These are phyloP conservation scores for Callyntrura guangdongensis DNA, from an alignment of 2,888 invertebrate genomes.

Conservation along the genomic window DNA sequence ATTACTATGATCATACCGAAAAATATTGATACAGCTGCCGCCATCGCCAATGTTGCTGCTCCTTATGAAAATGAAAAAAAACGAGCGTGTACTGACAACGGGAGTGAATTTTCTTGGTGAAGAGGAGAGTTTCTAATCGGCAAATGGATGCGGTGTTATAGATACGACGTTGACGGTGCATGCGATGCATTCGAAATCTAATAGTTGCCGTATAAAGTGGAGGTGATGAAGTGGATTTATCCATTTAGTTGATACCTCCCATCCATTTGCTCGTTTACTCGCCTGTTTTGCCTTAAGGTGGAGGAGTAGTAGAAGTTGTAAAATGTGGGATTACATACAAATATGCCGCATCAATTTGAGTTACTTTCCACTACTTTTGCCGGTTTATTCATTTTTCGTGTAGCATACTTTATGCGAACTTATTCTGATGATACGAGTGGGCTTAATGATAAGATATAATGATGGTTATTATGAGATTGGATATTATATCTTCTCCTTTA, in stretches of 20 bases:
- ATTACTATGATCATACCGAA: constrained; percentile 37
- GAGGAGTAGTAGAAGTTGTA: constrained; percentile 18
- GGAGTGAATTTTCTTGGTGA: neutral
- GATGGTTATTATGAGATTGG: too few species aligned
- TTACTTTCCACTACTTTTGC: neutral
- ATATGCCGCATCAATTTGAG: too few species aligned
- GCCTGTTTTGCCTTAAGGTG: constrained; percentile 32
- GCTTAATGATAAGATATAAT: too few species aligned
- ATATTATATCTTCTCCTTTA: too few species aligned
- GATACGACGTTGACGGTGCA: neutral
- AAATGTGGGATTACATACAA: neutral
- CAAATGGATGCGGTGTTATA: neutral
- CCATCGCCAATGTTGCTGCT: neutral
- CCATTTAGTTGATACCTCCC: constrained; percentile 38
- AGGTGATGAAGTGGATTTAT: constrained; percentile 66
- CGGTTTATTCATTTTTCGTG: constrained; percentile 12
- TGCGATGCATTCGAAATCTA: constrained; percentile 61
- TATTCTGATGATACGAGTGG: neutral
- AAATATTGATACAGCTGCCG: constrained; percentile 20
- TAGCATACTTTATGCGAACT: neutral
- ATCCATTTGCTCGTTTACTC: constrained; percentile 6
- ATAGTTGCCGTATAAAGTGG: constrained; percentile 57
- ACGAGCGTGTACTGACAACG: neutral
- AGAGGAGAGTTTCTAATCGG: neutral
- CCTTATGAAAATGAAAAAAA: constrained; percentile 22